phyloP scores from a whole-genome alignment of 2,113 vertebrate species.

The Neoarius graeffei region DNA sequence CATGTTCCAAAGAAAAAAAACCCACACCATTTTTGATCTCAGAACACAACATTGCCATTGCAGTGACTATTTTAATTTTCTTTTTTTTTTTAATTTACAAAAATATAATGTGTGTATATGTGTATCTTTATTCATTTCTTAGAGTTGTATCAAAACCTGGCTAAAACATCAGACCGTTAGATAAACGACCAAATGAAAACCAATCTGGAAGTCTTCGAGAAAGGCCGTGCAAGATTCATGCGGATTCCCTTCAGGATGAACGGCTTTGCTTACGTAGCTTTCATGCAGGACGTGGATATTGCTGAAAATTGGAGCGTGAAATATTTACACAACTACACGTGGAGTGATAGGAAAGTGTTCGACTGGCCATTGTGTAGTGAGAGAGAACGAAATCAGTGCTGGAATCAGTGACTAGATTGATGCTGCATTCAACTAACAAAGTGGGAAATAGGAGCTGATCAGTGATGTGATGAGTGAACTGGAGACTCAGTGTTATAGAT shows the following conservation, averaged over 20 bases:
- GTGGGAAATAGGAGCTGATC: not conserved
- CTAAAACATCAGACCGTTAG: conserved; percentile 13
- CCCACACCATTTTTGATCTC: not conserved
- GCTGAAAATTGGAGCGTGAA: conserved; percentile 15
- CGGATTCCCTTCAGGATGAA: conserved; percentile 43
- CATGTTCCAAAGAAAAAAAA: not conserved
- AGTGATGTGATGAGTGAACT: too few species aligned
- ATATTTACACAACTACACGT: conserved; percentile 43
- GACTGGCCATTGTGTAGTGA: conserved; percentile 14
- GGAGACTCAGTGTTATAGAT: not conserved
- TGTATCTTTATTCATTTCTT: conserved; percentile 29
- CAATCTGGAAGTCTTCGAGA: not conserved
- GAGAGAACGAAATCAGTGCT: not conserved
- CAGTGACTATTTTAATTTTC: conserved; percentile 6
- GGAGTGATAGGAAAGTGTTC: not conserved
- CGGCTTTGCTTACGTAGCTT: conserved; percentile 24
- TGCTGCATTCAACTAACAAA: not conserved
- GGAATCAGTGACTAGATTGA: not conserved
- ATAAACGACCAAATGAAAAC: conserved; percentile 26
- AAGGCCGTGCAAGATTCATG: conserved; percentile 61
- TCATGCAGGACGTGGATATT: conserved; percentile 45
- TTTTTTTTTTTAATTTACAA: conserved; percentile 51
- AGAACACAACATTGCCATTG: conserved; percentile 16
- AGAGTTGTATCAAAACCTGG: conserved; percentile 44
- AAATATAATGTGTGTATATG: conserved; percentile 57